Base-by-base conservation (phyloP, 2,888 invertebrate genomes). In the Volucella inflata region DNA sequence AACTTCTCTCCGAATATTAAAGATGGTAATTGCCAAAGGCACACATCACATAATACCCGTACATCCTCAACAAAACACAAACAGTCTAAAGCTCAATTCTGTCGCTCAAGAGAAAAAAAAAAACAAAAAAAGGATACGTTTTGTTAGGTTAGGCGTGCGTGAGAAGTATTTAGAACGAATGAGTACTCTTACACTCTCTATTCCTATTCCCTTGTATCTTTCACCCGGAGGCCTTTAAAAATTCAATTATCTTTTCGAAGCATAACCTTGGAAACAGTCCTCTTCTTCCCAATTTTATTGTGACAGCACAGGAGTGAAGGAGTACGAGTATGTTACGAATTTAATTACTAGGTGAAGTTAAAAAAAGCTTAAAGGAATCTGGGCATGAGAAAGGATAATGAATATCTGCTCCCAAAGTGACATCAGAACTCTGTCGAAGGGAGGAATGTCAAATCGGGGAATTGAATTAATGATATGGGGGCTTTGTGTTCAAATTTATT, bases 1-100 rank as follows among this genome's bases (percentile, higher is more conserved):
- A 70, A 77, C 77, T 65, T 71, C 53, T 46, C 76, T 77, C 64
- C 59, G 81, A 82, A 76, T 82, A 82, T 71, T 77, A 71, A 71
- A 60, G 77, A 71, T 77, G 81, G 81, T 82, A 82, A 82, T 82
- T 77, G 81, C 76, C 77, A 65, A 65, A 51, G 75, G 60, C 67
- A 80, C 46, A 76, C 17, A 38, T 40, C 51, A 59, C 30, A 30
- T 30, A 30, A 30, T 30, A 30, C 30, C 4, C 30, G n/a, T n/a
- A n/a, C n/a, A n/a, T 6, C 30, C 6, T 44, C 57, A 76, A 57
- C 44, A 68, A 4, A 30, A 30, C 30, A 38, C 59, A 76, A 44
- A 42, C 40, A 40, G 21, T 14, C n/a, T 12, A 21, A 4, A 12
- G 14, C 14, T 14, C 12, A 8, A 12, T 8, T 36, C 10, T n/a